A percentile compares a stretch with the other conserved stretches of the same genome.
These are phyloP conservation scores for Melolontha melolontha DNA, from an alignment of 2,888 invertebrate species.

Conservation along the genomic window DNA sequence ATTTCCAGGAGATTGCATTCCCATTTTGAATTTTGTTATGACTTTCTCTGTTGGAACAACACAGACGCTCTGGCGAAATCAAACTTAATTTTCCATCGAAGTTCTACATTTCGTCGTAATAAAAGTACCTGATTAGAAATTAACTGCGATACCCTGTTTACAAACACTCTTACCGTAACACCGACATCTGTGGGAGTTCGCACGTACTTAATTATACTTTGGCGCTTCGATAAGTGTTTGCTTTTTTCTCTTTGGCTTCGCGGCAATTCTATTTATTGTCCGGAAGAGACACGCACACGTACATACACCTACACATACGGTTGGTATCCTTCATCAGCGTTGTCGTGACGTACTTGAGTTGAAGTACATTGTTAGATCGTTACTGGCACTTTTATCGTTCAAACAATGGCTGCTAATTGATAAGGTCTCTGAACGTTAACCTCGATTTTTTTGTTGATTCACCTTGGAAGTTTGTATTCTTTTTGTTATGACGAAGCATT, in stretches of 20 bases:
- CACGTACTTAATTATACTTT: slow-evolving; percentile 33
- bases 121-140: slow-evolving; percentile 7
- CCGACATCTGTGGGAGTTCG: slow-evolving; percentile 24
- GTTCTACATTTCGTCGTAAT: neutral
- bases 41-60: too few relatives aligned
- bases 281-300: neutral
- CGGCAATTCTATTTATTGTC: slow-evolving; percentile 26
- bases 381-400: slow-evolving; percentile 15
- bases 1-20: too few relatives aligned
- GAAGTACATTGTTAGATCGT: slow-evolving; percentile 11
- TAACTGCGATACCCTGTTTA: neutral
- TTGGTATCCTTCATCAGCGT: neutral
- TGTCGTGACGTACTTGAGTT: slow-evolving; percentile 10
- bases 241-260: slow-evolving; percentile 19
- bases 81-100: neutral
- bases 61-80: too few relatives aligned
- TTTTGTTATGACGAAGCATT: too few relatives aligned
- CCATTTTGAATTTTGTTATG: too few relatives aligned
- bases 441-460: neutral
- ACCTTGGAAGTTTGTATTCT: too few relatives aligned
- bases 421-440: slow-evolving; percentile 1
- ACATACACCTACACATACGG: neutral
- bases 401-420: slow-evolving; percentile 16
- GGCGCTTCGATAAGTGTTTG: slow-evolving; percentile 24
- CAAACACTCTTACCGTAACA: slow-evolving; percentile 10